Evolutionary conservation across 2,888 invertebrate genomes (phyloP).

Genomic region (Bibio marci): DNA sequence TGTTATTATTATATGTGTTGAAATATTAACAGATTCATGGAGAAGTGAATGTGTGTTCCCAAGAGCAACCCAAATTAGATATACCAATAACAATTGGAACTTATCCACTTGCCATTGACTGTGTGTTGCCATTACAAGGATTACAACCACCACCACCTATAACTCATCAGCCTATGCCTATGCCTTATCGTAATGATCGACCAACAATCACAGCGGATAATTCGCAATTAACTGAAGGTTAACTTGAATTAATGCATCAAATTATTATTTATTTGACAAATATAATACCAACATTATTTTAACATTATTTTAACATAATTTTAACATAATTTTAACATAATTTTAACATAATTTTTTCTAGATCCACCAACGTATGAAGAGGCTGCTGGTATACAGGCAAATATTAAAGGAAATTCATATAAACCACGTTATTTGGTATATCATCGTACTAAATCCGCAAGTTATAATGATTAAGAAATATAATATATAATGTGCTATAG

Average conservation of each 20-base stretch:
- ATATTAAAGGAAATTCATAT: background rate
- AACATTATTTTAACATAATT: constrained; percentile 1
- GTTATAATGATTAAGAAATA: too few relatives aligned
- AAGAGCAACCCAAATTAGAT: constrained; percentile 19
- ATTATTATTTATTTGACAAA: constrained; percentile 12
- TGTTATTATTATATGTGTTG: too few relatives aligned
- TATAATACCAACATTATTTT: background rate
- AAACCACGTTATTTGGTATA: too few relatives aligned
- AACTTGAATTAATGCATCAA: background rate
- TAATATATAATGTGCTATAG: too few relatives aligned
- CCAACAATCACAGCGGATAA: too few relatives aligned
- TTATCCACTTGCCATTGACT: constrained; percentile 16
- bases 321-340: too few relatives aligned
- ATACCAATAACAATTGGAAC: constrained; percentile 21
- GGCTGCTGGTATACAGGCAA: constrained; percentile 19
- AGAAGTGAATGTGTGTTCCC: constrained; percentile 15
- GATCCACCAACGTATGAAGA: constrained; percentile 29
- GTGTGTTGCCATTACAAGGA: too few relatives aligned
- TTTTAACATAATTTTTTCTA: too few relatives aligned
- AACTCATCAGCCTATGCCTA: too few relatives aligned
- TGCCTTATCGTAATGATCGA: too few relatives aligned
- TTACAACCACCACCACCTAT: background rate
- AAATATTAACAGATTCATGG: too few relatives aligned
- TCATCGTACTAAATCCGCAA: too few relatives aligned
- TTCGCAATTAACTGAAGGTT: background rate